phyloP scores from a whole-genome alignment of 1,140 invertebrate species.

The Ceratoteleas bidentatus region DNA sequence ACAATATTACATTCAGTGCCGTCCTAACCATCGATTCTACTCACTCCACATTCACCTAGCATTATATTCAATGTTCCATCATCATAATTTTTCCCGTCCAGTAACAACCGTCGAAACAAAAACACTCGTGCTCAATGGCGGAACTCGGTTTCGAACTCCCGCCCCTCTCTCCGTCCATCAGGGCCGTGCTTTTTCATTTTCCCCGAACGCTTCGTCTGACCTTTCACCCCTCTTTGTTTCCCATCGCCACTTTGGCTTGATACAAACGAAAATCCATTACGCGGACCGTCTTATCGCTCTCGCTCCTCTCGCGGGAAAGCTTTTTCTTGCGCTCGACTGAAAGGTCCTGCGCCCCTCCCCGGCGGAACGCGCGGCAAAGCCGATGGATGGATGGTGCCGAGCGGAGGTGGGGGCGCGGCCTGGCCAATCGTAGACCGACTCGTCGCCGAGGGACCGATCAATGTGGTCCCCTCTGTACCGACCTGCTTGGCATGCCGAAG shows the following conservation, averaged over 20 bases:
- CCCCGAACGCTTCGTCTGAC: background rate
- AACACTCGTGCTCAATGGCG: background rate
- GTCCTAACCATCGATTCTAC: too few relatives aligned
- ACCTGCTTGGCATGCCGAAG: conserved; percentile 72
- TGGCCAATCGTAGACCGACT: conserved; percentile 75
- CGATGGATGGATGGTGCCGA: conserved; percentile 54
- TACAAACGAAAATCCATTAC: conserved; percentile 52
- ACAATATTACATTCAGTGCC: too few relatives aligned
- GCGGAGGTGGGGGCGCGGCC: conserved; percentile 34
- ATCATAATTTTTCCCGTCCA: too few relatives aligned
- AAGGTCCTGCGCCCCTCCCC: conserved; percentile 44
- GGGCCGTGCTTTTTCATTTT: background rate
- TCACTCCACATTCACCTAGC: too few relatives aligned
- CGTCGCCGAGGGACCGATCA: conserved; percentile 76
- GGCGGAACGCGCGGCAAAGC: conserved; percentile 42
- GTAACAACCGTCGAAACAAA: too few relatives aligned
- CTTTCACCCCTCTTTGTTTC: conserved; percentile 3
- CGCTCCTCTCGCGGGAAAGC: conserved; percentile 30
- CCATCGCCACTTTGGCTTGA: conserved; percentile 13
- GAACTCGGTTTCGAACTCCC: background rate
- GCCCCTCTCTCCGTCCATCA: too few relatives aligned
- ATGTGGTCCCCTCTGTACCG: conserved; percentile 79
- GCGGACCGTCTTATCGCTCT: conserved; percentile 34
- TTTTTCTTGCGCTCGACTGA: conserved; percentile 45
- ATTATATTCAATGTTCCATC: too few relatives aligned